Evolutionary conservation across 2,888 invertebrate genomes (phyloP), one percentile per base, ranked within the genome.

Genomic region (Kuschelorhynchus macadamiae): DNA sequence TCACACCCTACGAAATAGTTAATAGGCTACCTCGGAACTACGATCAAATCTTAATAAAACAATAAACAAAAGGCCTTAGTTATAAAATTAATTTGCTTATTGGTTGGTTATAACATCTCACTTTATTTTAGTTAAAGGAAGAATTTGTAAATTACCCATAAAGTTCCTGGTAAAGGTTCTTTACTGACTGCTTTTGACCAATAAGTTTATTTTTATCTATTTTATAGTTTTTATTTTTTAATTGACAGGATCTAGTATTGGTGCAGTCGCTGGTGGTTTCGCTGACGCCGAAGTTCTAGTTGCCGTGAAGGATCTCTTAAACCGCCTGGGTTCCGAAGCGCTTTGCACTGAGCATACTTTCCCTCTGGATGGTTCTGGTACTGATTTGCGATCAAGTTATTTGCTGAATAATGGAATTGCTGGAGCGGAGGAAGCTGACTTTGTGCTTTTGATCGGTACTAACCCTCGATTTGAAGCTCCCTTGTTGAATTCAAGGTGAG

Each of bases 401-500:
- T 83, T 98, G 52, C 86, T 98, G 68, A 99, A 99, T 85, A 93
- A 94, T 49, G 91, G 89, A 78, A 97, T 99, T 76, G 90, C 92
- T 44, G 92, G 91, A 46, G 88, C 98, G 21, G 99, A 99, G 84
- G 93, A 97, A 67, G 93, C 98, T 0, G 99, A 99, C 84, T 88
- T 94, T 62, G 89, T 99, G 16, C 85, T 99, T 0, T 85, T 99
- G 55, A 90, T 99, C 76, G 99, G 99, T 60, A 97, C 97, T 0
- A 99, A 99, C 87, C 95, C 97, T 0, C 90, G 99, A 55, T 96
- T 94, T 82, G 99, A 99, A 85, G 98, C 99, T 39, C 98, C 99
- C 0, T 86, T 99, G 25, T 86, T 99, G 66, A 99, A 99, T 85
- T 93, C 98, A 0, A 47, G 59, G 59, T 59, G 12, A 30, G 46